Evolutionary conservation across 1,140 invertebrate species (phyloP), one percentile per base, ranked within the genome.

Genomic region (Cherax quadricarinatus): DNA sequence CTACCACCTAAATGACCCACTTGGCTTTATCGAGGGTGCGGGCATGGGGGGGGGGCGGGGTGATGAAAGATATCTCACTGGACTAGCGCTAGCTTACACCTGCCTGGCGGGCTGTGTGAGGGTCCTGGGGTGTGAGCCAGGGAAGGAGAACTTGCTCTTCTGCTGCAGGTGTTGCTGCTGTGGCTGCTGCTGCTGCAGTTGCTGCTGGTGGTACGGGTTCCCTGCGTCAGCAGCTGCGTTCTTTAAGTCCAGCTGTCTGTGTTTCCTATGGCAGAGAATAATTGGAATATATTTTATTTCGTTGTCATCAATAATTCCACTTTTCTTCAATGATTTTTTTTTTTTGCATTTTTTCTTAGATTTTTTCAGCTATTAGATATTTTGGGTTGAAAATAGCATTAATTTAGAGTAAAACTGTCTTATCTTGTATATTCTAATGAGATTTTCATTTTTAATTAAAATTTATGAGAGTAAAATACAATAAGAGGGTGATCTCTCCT

Each of bases 81-180:
- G 49, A 75, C 21, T 12, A 30, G n/a, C 7, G 51, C 73, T 85
- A 75, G 66, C 93, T 92, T 82, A 87, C 89, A 89, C 88, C 92
- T 92, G 90, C 90, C 90, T 91, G 84, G 90, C 89, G 82, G 70
- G 86, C 84, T 73, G 88, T 18, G 90, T 88, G 70, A 86, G 88
- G 73, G 86, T 93, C 30, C 87, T 88, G 70, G 84, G 81, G 62
- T 62, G 86, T 30, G 66, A 80, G 49, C 78, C 88, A 4, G 91
- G 91, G 81, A 88, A 89, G 75, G 62, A 1, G 48, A 80, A 89
- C 30, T 89, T 89, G 82, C 18, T 85, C 16, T 91, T 89, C 49
- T 92, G 87, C 53, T 91, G 89, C 30, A 81, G 53, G 48, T 93
- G 88, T 12, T 92, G 89, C 57, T 92, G 83, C 49, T 91, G 88